Evolutionary conservation across 2,113 vertebrate genomes (phyloP), one percentile per base, ranked within the genome.

Genomic region (Catharus fuscescens): DNA sequence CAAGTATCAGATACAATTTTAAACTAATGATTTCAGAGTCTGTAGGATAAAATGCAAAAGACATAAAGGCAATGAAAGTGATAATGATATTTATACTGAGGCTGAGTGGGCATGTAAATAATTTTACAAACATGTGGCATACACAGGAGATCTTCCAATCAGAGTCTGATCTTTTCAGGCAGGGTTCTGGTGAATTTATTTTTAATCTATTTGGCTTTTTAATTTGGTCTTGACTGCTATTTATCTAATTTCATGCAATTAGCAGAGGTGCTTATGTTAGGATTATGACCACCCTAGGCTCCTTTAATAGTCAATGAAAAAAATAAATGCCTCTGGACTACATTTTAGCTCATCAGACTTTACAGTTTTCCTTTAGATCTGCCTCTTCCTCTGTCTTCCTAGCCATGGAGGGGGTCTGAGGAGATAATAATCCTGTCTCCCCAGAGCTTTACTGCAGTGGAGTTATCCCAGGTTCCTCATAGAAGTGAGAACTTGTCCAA

Each of bases 161-260:
- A 88, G 59, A 92, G 54, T 6, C 40, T 90, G 45, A 83, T 86
- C 23, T 86, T 83, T 94, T 57, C 80, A 94, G 64, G 24, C 38
- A 93, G 70, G 14, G 29, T 86, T 86, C 73, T 83, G 54, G 23
- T 86, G 71, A 93, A 86, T 86, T 92, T 73, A 73, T 80, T 95
- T 95, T 90, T 83, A 86, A 90, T 70, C 26, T 80, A 16, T 93
- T 80, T 85, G 34, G 9, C 29, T 70, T 90, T 96, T 90, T 42
- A 93, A 86, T 77, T 95, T 67, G 90, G 59, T 8, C 13, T 47
- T 83, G 71, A 92, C 32, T 54, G 62, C 29, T 88, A 86, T 86
- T 86, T 83, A 23, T 64, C 28, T 77, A 90, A 92, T 94, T 96
- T 94, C 47, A 86, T 80, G 82, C 76, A 93, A 90, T 93, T 95